Base-by-base conservation (phyloP, 1,140 invertebrate genomes). In the Acyrthosiphon pisum region DNA sequence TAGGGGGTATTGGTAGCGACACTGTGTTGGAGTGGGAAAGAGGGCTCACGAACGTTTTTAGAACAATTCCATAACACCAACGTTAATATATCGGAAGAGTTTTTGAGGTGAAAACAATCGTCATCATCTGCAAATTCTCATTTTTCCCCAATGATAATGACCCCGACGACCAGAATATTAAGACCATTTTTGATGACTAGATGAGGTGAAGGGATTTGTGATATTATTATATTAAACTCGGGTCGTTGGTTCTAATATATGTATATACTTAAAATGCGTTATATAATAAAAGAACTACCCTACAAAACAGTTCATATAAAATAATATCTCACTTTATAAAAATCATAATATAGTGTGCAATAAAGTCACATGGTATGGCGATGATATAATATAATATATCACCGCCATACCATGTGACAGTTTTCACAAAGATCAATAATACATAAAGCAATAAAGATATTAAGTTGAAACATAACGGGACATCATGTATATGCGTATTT, bases 371-470 rank as follows among this genome's bases (percentile, higher is more conserved):
- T 30, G 11, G 9, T 30, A n/a, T 68, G 23, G 26, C 23, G 26
- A 6, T 68, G 30, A 68, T 68, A 68, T n/a, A 68, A n/a, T 68
- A 68, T 68, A 30, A n/a, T 68, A 9, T 26, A 68, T 68, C 26
- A 68, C 14, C 60, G 30, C 11, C 11, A 50, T n/a, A 68, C 30
- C 3, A 68, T 30, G 26, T 30, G 60, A 68, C 30, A 68, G 60
- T 68, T 68, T 68, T 11, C 30, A 68, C 30, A 76, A 76, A 76
- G 60, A n/a, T 18, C 60, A 76, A 76, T 76, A 76, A 76, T 76
- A 76, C 20, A 76, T 76, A 76, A 76, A 76, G 30, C 60, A 76
- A 76, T 76, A 76, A 76, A n/a, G n/a, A 76, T 76, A 76, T 76
- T 76, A 8, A n/a, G 30, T 76, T 18, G 60, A 76, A 76, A 76